Evolutionary conservation across 2,888 invertebrate genomes (phyloP), one percentile per base, ranked within the genome.

Genomic region (Panorpa germanica): DNA sequence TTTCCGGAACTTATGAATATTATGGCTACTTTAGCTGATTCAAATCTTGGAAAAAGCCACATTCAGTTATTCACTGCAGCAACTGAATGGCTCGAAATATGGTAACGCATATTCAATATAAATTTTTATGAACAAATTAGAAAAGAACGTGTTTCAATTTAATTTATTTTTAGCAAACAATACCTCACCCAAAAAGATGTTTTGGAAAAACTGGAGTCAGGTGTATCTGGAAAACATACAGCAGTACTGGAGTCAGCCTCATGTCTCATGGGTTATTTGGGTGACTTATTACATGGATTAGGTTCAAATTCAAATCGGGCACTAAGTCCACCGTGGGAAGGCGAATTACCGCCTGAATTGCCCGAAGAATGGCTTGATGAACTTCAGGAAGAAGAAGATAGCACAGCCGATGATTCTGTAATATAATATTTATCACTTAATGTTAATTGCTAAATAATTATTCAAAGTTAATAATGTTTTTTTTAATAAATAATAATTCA

Each of bases 351-450:
- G 21, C 59, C 72, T 14, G 76, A 76, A 35, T 61, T 76, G 32
- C 86, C 88, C 39, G 68, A 77, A 13, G 85, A 86, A 42, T 77
- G 85, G 61, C 71, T 76, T 8, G 91, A 91, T 36, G 91, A 91
- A 41, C 61, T 78, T 28, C 74, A 76, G 43, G 88, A 85, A 31
- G 91, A 90, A 33, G 91, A 91, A 20, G 91, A 93, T 40, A 88
- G 90, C 29, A 86, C 81, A 15, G 74, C 75, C 11, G 86, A 91
- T 44, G 91, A 93, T 52, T 85, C 85, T n/a, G 63, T 63, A 45
- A 50, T 58, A 47, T 9, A 16, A 15, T 7, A 12, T 16, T 25
- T 25, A 11, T 18, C n/a, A n/a, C n/a, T n/a, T n/a, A n/a, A n/a
- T n/a, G n/a, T 21, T 21, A 25, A 30, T 24, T 23, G n/a, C 18